These are phyloP conservation scores for Psammodynastes pulverulentus DNA, from an alignment of 2,113 vertebrate genomes.

Conservation along the genomic window DNA sequence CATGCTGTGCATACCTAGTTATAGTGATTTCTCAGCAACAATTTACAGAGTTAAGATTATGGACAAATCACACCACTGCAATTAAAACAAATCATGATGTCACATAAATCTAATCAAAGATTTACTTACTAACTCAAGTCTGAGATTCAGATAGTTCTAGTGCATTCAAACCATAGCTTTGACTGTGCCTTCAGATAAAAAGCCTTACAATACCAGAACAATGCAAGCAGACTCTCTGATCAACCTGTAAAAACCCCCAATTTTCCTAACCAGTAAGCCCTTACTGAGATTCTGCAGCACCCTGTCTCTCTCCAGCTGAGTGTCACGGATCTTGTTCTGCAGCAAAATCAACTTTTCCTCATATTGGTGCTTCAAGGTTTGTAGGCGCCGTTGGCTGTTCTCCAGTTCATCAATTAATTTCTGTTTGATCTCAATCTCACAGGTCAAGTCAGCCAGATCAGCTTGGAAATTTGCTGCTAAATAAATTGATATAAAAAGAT, in stretches of 20 bases:
- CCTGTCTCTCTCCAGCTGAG: slow-evolving; percentile 90
- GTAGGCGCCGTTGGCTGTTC: slow-evolving; percentile 91
- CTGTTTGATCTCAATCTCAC: slow-evolving; percentile 99
- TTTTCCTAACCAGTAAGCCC: slow-evolving; percentile 17
- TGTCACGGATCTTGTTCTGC: slow-evolving; percentile 97
- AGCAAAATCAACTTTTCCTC: slow-evolving; percentile 95
- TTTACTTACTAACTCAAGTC: background rate
- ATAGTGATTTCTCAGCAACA: background rate
- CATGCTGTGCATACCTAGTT: background rate
- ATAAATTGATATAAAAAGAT: background rate
- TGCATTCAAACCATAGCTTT: background rate
- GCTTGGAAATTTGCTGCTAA: slow-evolving; percentile 87
- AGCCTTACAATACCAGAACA: background rate
- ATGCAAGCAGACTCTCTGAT: background rate
- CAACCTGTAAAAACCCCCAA: background rate
- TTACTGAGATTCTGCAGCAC: slow-evolving; percentile 97
- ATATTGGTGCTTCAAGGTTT: slow-evolving; percentile 93
- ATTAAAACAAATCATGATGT: background rate
- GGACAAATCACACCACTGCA: background rate
- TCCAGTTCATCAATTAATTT: slow-evolving; percentile 96
- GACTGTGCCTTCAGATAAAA: background rate
- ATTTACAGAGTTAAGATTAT: background rate
- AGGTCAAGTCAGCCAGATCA: slow-evolving; percentile 90
- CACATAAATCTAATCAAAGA: background rate
- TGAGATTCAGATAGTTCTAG: background rate